Evolutionary conservation across 2,113 vertebrate species (phyloP).

Genomic region (Equus quagga): DNA sequence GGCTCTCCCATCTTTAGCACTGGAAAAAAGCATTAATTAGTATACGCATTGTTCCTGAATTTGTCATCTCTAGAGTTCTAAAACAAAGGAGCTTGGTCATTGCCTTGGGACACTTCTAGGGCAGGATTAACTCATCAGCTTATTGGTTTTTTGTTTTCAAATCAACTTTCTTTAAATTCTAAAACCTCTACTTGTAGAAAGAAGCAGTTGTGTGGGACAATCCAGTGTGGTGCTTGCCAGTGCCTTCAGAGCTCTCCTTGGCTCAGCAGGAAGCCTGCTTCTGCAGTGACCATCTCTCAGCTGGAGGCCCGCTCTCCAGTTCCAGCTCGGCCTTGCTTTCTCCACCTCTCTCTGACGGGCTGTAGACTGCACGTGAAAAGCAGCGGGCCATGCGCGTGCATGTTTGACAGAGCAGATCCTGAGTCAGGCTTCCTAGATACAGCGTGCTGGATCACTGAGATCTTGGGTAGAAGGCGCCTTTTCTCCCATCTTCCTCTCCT

Average conservation of each 20-base stretch:
- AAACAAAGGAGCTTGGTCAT: not conserved
- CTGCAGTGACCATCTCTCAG: not conserved
- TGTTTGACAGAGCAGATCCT: not conserved
- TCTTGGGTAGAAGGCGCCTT: not conserved
- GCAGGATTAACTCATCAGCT: not conserved
- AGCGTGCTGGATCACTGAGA: not conserved
- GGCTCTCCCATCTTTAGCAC: not conserved
- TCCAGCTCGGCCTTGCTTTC: not conserved
- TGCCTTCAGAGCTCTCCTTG: not conserved
- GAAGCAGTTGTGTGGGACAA: not conserved
- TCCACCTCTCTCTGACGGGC: not conserved
- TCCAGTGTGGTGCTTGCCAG: not conserved
- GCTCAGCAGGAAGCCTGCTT: not conserved
- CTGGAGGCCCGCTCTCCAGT: not conserved
- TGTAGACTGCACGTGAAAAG: not conserved
- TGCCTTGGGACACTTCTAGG: not conserved
- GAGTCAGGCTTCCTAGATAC: not conserved
- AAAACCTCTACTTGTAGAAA: not conserved
- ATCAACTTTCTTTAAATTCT: not conserved
- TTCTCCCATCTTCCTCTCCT: rapidly evolving
- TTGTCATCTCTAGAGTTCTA: not conserved
- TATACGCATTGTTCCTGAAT: not conserved
- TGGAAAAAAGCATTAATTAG: not conserved
- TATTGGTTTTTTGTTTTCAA: not conserved
- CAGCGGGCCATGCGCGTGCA: rapidly evolving